These are phyloP conservation scores for Ypsolopha scabrella DNA, from an alignment of 2,888 invertebrate genomes.

Conservation along the genomic window DNA sequence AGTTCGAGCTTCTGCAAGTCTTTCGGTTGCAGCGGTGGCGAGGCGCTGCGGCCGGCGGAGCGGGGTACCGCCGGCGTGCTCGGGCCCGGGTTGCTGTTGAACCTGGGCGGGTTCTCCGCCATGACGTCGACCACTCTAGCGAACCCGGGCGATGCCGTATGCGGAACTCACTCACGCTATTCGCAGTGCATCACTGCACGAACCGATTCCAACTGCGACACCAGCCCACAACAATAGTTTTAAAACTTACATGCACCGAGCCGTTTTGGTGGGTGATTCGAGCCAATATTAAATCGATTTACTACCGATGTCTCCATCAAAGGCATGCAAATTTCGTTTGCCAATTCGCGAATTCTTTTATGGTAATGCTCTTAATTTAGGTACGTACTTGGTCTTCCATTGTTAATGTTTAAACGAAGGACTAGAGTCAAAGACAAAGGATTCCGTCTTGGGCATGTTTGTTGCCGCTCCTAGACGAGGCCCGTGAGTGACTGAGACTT, in stretches of 20 bases:
- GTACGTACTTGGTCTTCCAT: constrained; percentile 66
- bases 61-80: constrained; percentile 6
- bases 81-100: background rate
- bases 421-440: background rate
- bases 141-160: background rate
- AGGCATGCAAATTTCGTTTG: constrained; percentile 29
- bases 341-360: constrained; percentile 15
- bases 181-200: constrained; percentile 48
- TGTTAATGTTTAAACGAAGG: constrained; percentile 28
- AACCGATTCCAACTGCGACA: constrained; percentile 46
- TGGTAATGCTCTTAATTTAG: background rate
- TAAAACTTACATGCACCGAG: constrained; percentile 44
- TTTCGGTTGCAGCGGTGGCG: constrained; percentile 30
- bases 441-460: background rate
- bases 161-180: constrained; percentile 30
- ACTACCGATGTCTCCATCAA: constrained; percentile 39
- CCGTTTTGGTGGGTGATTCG: constrained; percentile 37
- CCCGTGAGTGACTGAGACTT: constrained; percentile 61
- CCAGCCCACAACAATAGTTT: constrained; percentile 39
- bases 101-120: background rate
- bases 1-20: constrained; percentile 59
- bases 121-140: background rate
- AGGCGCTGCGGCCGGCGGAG: constrained; percentile 37
- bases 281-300: constrained; percentile 51
- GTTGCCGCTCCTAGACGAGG: constrained; percentile 41